These are phyloP conservation scores for Lucilia cuprina DNA, from an alignment of 1,140 invertebrate genomes.

Conservation along the genomic window DNA sequence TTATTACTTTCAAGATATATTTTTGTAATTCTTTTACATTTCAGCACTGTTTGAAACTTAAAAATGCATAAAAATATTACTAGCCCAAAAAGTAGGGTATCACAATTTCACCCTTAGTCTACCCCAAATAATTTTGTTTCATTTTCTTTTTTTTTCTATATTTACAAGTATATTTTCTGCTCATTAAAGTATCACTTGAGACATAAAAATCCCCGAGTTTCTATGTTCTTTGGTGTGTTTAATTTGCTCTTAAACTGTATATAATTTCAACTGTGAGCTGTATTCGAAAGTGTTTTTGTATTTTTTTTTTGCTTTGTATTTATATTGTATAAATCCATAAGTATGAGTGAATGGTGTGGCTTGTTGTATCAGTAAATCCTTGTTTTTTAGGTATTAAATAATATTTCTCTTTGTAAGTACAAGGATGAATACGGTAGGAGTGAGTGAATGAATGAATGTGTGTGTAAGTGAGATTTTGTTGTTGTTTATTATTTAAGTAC, in stretches of 20 bases:
- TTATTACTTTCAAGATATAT: no score
- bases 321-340: not conserved
- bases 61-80: no score
- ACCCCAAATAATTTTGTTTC: not conserved
- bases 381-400: no score
- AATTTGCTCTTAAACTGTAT: constrained; percentile 23
- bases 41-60: no score
- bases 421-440: not conserved
- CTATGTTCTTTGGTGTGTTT: constrained; percentile 22
- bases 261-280: constrained; percentile 9
- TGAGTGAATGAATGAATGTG: not conserved
- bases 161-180: not conserved
- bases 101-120: no score
- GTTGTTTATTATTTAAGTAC: constrained; percentile 8
- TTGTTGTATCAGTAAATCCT: not conserved
- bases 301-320: not conserved
- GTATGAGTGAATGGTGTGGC: not conserved
- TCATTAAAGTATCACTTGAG: constrained; percentile 36
- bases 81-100: no score
- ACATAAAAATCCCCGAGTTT: constrained; percentile 28
- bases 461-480: not conserved
- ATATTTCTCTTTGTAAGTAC: not conserved
- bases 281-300: not conserved
- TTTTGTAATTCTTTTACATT: no score
- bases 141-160: no score